Evolutionary conservation across 2,888 invertebrate species (phyloP), one percentile per base, ranked within the genome.

Genomic region (Andrena bucephala): DNA sequence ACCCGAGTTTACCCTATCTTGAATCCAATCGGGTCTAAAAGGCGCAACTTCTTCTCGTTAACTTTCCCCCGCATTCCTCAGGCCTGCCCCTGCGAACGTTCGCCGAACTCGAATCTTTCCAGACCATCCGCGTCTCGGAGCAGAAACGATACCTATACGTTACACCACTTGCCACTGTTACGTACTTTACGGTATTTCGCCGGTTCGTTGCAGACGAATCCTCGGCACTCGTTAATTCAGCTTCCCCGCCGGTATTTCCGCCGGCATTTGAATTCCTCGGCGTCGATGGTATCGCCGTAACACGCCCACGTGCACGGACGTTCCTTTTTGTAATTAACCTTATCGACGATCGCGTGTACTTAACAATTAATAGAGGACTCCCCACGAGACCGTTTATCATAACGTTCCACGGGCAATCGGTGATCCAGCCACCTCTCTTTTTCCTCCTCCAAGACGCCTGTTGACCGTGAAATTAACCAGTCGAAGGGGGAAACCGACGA

Each of bases 401-500:
- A 66, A 62, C 54, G 13, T 73, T 63, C 16, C n/a, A 4, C 57
- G 42, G 7, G 10, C 42, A 7, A 77, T 60, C 63, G 33, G 8
- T 13, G 70, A 80, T 79, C 31, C 69, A 27, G 31, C 8, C 54
- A 48, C 57, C 24, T n/a, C 24, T n/a, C 52, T 20, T 59, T 50
- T 48, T 70, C 10, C 24, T 48, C 10, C 52, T 48, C 20, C n/a
- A 10, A 27, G 74, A 6, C 54, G 50, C 8, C 52, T 68, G 74
- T 16, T 59, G 50, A 69, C 76, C 68, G 29, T 69, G 59, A 82
- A 82, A 81, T 80, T 73, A 63, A 50, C 59, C 67, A 50, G 4
- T 52, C 59, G 3, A 72, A 31, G 54, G 48, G 57, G 27, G 66
- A 73, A 80, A 77, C 57, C 57, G 48, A 29, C 62, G 65, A 67